Evolutionary conservation across 2,113 vertebrate species (phyloP), one percentile per base, ranked within the genome.

Genomic region (Hydrochoerus hydrochaeris): DNA sequence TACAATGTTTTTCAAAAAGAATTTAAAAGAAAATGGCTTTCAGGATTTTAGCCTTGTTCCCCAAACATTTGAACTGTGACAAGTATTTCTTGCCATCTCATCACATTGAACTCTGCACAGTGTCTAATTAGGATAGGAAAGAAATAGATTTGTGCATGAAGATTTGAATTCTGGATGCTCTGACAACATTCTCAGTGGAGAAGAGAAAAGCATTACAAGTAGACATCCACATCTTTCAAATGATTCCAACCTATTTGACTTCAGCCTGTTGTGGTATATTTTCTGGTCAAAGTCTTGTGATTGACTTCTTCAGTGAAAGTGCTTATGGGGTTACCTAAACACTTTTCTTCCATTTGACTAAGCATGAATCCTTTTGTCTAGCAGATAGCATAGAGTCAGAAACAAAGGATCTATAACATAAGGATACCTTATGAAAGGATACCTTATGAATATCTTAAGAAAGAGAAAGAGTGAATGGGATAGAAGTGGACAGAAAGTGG

Each of bases 1-100:
- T 93, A 65, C 19, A 80, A 88, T 91, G 7, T 83, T 30, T 96
- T 95, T 4, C 49, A 95, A 87, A 77, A 6, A 88, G 83, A 89
- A 91, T 91, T 71, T 62, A 91, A 95, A 86, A 91, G 26, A 63
- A 62, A 69, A 10, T 75, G n/a, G 41, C 16, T 90, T 89, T 93
- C 54, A 57, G 81, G n/a, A 35, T 60, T 86, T 69, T 67, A 85
- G 60, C 41, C 41, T 96, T 52, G 94, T 93, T 5, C 35, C 41
- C 1, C 22, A 93, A 89, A 69, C 62, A 62, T 86, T 89, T 62
- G 65, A 85, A 95, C 80, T 11, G 67, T 96, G 93, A 57, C 77
- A 86, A 83, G 78, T 7, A 14, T 86, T 95, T 93, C 60, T 89
- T 89, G 57, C 57, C 46, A 52, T 24, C 30, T 93, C 63, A 83